Conservation (phyloP, 2,888 invertebrate species). For the Eumacrocentrus americanus region DNA sequence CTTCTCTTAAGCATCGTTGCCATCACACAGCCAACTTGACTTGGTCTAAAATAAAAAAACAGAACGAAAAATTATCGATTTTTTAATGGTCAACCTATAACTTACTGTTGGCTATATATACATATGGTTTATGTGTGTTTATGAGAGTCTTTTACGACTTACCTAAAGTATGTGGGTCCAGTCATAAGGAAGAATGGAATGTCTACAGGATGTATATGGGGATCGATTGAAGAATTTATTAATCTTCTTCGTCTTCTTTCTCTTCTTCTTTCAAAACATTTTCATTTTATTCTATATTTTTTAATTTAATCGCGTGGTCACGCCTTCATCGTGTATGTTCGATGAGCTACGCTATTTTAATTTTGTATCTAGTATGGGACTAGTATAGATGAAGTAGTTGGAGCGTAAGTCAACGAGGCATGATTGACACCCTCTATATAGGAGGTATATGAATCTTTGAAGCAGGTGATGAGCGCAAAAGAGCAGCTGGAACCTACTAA, state of each 20-base stretch:
- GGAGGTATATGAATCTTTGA: neutral
- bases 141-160: neutral
- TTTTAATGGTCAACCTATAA: neutral
- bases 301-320: neutral
- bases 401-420: neutral
- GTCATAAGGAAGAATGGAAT: neutral
- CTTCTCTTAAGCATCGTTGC: no score
- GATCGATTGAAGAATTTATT: neutral
- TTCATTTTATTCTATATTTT: neutral
- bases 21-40: no score
- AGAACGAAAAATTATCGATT: neutral
- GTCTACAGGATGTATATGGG: no score
- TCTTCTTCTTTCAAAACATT: neutral
- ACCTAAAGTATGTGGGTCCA: neutral
- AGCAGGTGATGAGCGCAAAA: neutral
- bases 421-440: neutral
- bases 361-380: neutral
- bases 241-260: no score
- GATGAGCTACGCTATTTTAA: neutral
- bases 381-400: no score
- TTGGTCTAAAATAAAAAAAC: neutral
- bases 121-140: neutral
- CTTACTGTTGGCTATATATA: no score
- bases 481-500: neutral
- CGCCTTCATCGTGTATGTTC: no score